A percentile compares a stretch with the other conserved stretches of the same genome.
These are phyloP conservation scores for Gambelia wislizenii DNA, from an alignment of 2,797 vertebrate genomes.

Conservation along the genomic window DNA sequence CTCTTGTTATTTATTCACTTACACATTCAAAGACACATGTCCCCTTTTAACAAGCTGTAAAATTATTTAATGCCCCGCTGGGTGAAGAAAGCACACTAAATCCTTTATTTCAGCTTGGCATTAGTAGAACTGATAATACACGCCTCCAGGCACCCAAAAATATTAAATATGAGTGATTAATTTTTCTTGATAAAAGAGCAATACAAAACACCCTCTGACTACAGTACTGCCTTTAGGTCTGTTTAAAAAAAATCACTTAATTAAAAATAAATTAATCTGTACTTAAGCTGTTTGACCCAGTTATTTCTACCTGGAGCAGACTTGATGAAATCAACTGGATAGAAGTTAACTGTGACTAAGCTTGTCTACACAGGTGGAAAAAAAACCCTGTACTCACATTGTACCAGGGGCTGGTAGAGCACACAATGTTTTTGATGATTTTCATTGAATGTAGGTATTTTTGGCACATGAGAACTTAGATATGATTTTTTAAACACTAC, in stretches of 20 bases:
- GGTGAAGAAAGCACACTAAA: slow-evolving; percentile 46
- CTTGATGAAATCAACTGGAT: no score
- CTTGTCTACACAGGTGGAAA: no score
- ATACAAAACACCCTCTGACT: slow-evolving; percentile 55
- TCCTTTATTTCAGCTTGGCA: slow-evolving; percentile 35
- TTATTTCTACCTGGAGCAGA: no score
- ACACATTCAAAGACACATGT: slow-evolving; percentile 40
- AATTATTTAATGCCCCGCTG: slow-evolving; percentile 18
- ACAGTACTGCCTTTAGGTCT: neutral
- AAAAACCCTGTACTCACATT: no score
- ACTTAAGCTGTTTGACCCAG: slow-evolving; percentile 28
- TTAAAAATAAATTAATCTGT: slow-evolving; percentile 48
- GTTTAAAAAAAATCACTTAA: slow-evolving; percentile 42
- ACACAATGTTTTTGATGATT: no score
- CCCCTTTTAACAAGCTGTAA: slow-evolving; percentile 46
- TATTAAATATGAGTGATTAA: slow-evolving; percentile 55
- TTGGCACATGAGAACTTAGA: no score
- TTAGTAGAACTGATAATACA: slow-evolving; percentile 52
- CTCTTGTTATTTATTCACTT: slow-evolving; percentile 37
- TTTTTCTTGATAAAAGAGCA: slow-evolving; percentile 47
- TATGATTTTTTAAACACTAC: no score
- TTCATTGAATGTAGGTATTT: no score
- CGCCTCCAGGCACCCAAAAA: slow-evolving; percentile 48
- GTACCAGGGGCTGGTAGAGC: no score
- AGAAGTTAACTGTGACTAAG: no score